phyloP scores from a whole-genome alignment of 1,140 invertebrate genomes.

The Pararge aegeria region DNA sequence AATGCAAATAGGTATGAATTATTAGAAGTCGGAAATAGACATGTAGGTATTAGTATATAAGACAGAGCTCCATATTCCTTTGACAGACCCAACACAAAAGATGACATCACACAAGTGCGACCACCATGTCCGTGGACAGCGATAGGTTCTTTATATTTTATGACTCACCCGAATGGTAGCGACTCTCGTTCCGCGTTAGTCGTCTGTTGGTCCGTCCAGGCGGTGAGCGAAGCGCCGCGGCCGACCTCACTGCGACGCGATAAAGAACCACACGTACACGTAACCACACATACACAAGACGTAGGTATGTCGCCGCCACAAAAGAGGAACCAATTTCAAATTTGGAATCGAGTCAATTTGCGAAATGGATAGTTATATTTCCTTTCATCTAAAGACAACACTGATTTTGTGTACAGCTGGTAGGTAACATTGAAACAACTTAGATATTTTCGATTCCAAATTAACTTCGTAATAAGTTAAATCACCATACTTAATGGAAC shows the following conservation, averaged over 20 bases:
- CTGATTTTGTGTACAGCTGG: neutral
- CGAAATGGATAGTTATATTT: neutral
- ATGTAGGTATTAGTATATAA: conserved; percentile 11
- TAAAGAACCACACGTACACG: conserved; percentile 57
- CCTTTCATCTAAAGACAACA: neutral
- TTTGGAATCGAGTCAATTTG: conserved; percentile 45
- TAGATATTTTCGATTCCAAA: conserved; percentile 19
- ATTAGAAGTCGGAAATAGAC: neutral
- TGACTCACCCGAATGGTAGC: conserved; percentile 96
- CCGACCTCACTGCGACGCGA: conserved; percentile 64
- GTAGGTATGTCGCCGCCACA: conserved; percentile 25
- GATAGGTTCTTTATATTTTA: conserved; percentile 41
- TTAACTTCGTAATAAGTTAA: conserved; percentile 28
- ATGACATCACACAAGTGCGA: conserved; percentile 46
- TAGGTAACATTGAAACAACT: neutral
- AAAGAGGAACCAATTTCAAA: conserved; percentile 37
- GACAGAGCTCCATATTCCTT: neutral
- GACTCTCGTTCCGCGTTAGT: conserved; percentile 95
- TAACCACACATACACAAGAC: conserved; percentile 44
- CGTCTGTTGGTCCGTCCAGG: conserved; percentile 91
- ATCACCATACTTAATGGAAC: conserved; percentile 21
- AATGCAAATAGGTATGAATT: neutral
- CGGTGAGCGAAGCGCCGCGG: conserved; percentile 77
- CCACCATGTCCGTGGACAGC: conserved; percentile 36
- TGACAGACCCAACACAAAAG: neutral